Conservation (phyloP, 2,113 vertebrate species). For the Rhinoderma darwinii region DNA sequence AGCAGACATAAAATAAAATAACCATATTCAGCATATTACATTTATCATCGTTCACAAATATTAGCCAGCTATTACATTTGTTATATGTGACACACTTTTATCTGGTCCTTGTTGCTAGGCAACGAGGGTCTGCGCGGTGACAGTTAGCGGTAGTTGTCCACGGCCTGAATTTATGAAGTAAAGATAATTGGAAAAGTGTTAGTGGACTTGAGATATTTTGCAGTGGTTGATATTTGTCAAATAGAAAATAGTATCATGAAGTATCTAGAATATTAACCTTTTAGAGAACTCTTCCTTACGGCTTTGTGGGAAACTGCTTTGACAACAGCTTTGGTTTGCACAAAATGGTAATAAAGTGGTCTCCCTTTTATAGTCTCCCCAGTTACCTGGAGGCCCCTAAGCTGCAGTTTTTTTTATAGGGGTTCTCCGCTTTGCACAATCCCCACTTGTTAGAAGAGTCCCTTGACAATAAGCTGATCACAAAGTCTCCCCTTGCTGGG, state of each 20-base stretch:
- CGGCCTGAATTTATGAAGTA: background rate
- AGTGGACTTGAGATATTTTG: background rate
- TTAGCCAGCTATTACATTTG: background rate
- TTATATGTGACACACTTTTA: background rate
- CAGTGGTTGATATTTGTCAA: background rate
- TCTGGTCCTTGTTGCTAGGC: constrained; percentile 1
- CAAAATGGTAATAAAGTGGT: too few relatives aligned
- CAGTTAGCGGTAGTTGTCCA: background rate
- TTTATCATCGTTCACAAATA: background rate
- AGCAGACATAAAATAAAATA: background rate
- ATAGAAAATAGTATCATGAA: background rate
- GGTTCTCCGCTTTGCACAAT: too few relatives aligned
- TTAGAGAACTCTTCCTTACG: background rate
- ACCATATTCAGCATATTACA: background rate
- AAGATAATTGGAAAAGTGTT: background rate
- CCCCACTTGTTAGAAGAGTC: too few relatives aligned
- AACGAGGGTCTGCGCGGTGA: background rate
- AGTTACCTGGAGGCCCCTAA: too few relatives aligned
- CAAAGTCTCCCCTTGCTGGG: too few relatives aligned
- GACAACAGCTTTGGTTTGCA: too few relatives aligned
- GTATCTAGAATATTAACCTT: background rate
- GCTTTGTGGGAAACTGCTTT: too few relatives aligned
- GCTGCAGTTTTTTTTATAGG: too few relatives aligned
- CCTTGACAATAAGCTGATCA: too few relatives aligned
- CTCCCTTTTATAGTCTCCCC: too few relatives aligned